Conservation (phyloP, 1,140 invertebrate genomes). For the Acyrthosiphon pisum region DNA sequence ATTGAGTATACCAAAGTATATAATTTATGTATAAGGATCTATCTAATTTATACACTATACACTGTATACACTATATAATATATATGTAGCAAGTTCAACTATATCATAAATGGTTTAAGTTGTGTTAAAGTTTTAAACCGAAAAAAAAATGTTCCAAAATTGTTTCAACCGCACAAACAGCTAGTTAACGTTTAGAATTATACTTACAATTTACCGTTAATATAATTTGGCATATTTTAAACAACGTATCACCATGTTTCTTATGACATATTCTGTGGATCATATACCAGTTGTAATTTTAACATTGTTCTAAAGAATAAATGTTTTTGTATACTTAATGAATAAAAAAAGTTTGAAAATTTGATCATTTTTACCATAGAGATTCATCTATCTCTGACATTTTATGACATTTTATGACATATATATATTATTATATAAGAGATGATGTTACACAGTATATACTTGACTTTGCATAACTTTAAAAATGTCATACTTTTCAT, state of each 20-base stretch:
- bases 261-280: background rate
- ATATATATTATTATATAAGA: background rate
- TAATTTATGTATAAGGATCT: background rate
- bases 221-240: background rate
- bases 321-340: background rate
- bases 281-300: background rate
- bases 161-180: background rate
- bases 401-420: too few species aligned
- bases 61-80: too few species aligned
- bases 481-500: background rate
- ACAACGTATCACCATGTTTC: background rate
- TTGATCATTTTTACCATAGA: background rate
- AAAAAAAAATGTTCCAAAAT: background rate
- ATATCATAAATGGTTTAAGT: background rate
- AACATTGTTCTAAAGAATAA: background rate
- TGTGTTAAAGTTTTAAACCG: background rate
- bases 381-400: background rate
- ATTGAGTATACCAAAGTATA: too few species aligned
- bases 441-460: background rate
- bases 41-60: background rate
- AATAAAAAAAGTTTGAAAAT: slow-evolving; percentile 19
- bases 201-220: background rate
- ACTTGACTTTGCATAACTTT: background rate
- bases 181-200: background rate
- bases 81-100: background rate